Percentiles rank a stretch among this genome's conserved stretches.
Evolutionary conservation across 2,888 invertebrate species (phyloP).

Genomic region (Syritta pipiens): DNA sequence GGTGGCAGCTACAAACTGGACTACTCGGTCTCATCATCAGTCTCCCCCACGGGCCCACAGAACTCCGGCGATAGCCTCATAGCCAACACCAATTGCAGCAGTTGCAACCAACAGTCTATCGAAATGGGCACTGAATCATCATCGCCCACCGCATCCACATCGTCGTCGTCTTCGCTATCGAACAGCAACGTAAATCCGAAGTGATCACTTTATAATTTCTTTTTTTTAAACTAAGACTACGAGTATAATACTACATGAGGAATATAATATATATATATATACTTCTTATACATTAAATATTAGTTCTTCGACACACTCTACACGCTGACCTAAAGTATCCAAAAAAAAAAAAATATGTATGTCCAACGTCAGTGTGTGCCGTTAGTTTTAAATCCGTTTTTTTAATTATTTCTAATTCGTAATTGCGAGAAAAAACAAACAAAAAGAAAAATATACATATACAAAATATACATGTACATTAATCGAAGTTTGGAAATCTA

Average conservation of each 20-base stretch:
- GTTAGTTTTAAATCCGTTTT: slow-evolving; percentile 32
- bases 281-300: slow-evolving; percentile 39
- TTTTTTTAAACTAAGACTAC: slow-evolving; percentile 39
- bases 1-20: slow-evolving; percentile 85
- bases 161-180: slow-evolving; percentile 70
- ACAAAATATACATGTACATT: slow-evolving; percentile 48
- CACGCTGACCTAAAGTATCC: slow-evolving; percentile 6
- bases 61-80: slow-evolving; percentile 33
- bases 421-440: slow-evolving; percentile 19
- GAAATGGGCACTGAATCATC: slow-evolving; percentile 70
- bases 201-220: slow-evolving; percentile 71
- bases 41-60: slow-evolving; percentile 50
- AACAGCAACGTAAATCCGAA: slow-evolving; percentile 70
- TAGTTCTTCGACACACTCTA: slow-evolving; percentile 39
- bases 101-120: slow-evolving; percentile 51
- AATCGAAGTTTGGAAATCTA: slow-evolving; percentile 53
- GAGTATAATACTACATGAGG: slow-evolving; percentile 48
- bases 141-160: slow-evolving; percentile 70
- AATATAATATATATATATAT: slow-evolving; percentile 49
- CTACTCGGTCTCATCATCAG: slow-evolving; percentile 78
- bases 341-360: too few relatives aligned
- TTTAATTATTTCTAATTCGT: slow-evolving; percentile 36
- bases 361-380: slow-evolving; percentile 51
- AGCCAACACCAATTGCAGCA: slow-evolving; percentile 39
- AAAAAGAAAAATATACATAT: too few relatives aligned